These are phyloP conservation scores for Apostichopus californicus DNA, from an alignment of 35 echinoderm and acorn worm genomes.

Conservation along the genomic window DNA sequence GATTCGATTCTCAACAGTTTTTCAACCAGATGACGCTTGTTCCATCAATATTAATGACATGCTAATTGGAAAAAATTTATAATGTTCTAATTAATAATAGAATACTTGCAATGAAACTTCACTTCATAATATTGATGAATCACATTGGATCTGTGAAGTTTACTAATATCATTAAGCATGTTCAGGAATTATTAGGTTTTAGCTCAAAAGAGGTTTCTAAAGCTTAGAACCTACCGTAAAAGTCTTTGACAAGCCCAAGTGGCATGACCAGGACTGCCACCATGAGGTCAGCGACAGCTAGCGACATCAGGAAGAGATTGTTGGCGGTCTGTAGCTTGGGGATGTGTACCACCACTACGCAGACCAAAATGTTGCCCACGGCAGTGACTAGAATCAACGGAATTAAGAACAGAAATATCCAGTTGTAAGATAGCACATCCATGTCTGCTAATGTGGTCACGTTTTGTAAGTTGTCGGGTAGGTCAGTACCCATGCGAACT, in stretches of 20 bases:
- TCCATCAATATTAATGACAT: too few species aligned
- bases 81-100: background rate
- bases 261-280: constrained; percentile 92
- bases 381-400: constrained; percentile 66
- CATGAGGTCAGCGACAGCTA: constrained; percentile 90
- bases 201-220: too few species aligned
- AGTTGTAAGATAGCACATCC: constrained; percentile 19
- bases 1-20: too few species aligned
- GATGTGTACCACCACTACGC: constrained; percentile 62
- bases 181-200: too few species aligned
- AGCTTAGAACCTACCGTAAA: constrained; percentile 66
- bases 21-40: too few species aligned
- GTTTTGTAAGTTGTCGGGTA: background rate
- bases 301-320: constrained; percentile 83
- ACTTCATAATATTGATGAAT: too few species aligned
- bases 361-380: constrained; percentile 78
- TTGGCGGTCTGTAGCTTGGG: constrained; percentile 76
- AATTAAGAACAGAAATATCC: constrained; percentile 69
- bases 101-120: too few species aligned
- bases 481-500: background rate
- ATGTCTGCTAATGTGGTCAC: background rate
- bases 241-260: constrained; percentile 70
- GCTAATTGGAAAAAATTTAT: background rate
- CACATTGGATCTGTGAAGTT: too few species aligned
- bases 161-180: too few species aligned